A percentile compares a stretch with the other conserved stretches of the same genome.
Conservation (phyloP, 1,140 invertebrate species). For the Aphelenchoides avenae region DNA sequence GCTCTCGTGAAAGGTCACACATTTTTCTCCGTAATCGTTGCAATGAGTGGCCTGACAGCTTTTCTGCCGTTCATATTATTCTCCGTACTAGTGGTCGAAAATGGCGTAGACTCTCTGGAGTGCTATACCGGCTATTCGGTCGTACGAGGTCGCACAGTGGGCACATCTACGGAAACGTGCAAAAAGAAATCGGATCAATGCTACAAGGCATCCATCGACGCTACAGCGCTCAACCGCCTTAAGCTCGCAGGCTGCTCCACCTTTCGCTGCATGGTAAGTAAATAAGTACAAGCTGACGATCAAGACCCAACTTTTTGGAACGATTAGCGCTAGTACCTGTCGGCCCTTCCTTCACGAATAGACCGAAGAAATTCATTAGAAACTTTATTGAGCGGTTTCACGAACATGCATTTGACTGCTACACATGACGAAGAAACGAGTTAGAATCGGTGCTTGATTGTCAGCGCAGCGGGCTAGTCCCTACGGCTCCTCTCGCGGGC, state of each 20-base stretch:
- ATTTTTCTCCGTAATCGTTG: slow-evolving; percentile 3
- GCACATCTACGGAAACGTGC: slow-evolving; percentile 28
- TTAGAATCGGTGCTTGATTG: background rate
- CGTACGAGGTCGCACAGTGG: slow-evolving; percentile 27
- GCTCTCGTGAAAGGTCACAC: too few relatives aligned
- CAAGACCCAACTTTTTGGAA: too few relatives aligned
- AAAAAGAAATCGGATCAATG: slow-evolving; percentile 31
- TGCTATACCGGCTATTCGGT: slow-evolving; percentile 31
- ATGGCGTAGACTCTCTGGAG: slow-evolving; percentile 10
- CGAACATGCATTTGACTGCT: background rate
- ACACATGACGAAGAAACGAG: background rate
- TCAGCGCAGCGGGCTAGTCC: background rate
- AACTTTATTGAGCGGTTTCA: slow-evolving; percentile 2
- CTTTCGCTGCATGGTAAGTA: slow-evolving; percentile 24
- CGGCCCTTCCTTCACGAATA: background rate
- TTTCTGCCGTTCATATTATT: slow-evolving; percentile 6
- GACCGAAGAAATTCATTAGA: slow-evolving; percentile 2
- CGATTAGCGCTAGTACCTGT: slow-evolving; percentile 1
- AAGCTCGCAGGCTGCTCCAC: slow-evolving; percentile 14
- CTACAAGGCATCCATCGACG: slow-evolving; percentile 26
- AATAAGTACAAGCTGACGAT: too few relatives aligned
- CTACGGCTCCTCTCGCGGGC: slow-evolving; percentile 6
- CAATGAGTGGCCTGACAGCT: slow-evolving; percentile 10
- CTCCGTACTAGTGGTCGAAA: too few relatives aligned
- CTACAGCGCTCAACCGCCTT: slow-evolving; percentile 2